These are phyloP conservation scores for Watersipora subatra DNA, from an alignment of 1,140 invertebrate species.

Conservation along the genomic window DNA sequence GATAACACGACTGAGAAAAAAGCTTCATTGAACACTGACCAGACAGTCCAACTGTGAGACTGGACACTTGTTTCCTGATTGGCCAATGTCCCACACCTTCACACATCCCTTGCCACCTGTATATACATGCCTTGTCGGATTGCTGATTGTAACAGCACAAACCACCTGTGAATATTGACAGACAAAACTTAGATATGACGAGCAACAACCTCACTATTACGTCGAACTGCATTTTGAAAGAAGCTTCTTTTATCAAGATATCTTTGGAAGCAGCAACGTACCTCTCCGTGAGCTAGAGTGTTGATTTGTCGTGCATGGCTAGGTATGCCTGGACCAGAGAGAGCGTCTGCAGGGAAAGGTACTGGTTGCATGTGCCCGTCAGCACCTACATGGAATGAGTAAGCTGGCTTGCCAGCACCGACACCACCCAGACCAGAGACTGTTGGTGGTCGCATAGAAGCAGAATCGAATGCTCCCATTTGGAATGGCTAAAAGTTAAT, in stretches of 20 bases:
- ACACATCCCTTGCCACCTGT: slow-evolving; percentile 98
- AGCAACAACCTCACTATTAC: too few species aligned
- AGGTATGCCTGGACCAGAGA: slow-evolving; percentile 80
- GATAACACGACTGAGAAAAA: too few species aligned
- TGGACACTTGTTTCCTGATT: slow-evolving; percentile 65
- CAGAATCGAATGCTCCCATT: not conserved
- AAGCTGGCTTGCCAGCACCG: slow-evolving; percentile 44
- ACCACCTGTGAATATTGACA: slow-evolving; percentile 51
- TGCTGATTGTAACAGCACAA: slow-evolving; percentile 72
- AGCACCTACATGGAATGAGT: slow-evolving; percentile 80
- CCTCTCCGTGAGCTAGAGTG: slow-evolving; percentile 85
- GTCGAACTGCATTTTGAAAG: too few species aligned
- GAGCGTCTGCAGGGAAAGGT: slow-evolving; percentile 85
- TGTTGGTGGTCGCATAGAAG: slow-evolving; percentile 2
- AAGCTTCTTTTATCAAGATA: too few species aligned
- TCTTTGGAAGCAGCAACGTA: too few species aligned
- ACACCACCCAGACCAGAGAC: slow-evolving; percentile 6
- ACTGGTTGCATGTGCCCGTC: slow-evolving; percentile 75
- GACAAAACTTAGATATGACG: too few species aligned
- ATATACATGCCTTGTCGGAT: slow-evolving; percentile 83
- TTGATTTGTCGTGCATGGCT: slow-evolving; percentile 76
- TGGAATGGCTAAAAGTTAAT: not conserved
- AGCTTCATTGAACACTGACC: slow-evolving; percentile 52
- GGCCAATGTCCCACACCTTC: slow-evolving; percentile 73
- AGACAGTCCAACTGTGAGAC: slow-evolving; percentile 84